Conservation (phyloP, 2,113 vertebrate species). For the Sitta europaea region DNA sequence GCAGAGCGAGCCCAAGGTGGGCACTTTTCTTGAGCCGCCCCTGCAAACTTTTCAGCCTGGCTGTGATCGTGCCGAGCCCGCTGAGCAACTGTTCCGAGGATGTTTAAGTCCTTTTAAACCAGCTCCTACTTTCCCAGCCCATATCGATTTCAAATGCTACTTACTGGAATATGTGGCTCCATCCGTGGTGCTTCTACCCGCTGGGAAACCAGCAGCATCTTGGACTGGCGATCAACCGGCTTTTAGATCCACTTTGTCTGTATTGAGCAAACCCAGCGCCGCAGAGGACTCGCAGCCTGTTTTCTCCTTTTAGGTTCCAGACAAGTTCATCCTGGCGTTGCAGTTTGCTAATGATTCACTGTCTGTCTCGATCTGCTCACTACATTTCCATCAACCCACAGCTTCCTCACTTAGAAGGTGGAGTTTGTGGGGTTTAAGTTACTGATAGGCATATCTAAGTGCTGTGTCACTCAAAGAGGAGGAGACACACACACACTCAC, state of each 20-base stretch:
- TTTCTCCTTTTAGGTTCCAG: slow-evolving; percentile 74
- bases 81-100: not conserved
- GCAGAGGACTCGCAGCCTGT: slow-evolving; percentile 48
- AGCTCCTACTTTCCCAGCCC: not conserved
- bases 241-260: slow-evolving; percentile 79
- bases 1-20: not conserved
- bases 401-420: slow-evolving; percentile 85
- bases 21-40: not conserved
- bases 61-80: not conserved
- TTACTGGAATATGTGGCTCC: slow-evolving; percentile 79
- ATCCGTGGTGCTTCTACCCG: slow-evolving; percentile 80
- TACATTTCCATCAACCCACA: slow-evolving; percentile 81
- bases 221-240: slow-evolving; percentile 69
- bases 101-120: not conserved
- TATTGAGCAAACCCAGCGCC: slow-evolving; percentile 57
- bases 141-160: not conserved
- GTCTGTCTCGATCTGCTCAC: slow-evolving; percentile 78
- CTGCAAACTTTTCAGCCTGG: slow-evolving; percentile 15
- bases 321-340: slow-evolving; percentile 83
- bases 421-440: slow-evolving; percentile 81
- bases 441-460: slow-evolving; percentile 83
- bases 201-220: slow-evolving; percentile 83
- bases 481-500: slow-evolving; percentile 73
- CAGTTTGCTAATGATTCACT: slow-evolving; percentile 77
- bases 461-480: slow-evolving; percentile 81